Percentiles rank a stretch among this genome's conserved stretches.
Conservation (phyloP, 2,888 invertebrate species). For the Meteorus cinctellus region DNA sequence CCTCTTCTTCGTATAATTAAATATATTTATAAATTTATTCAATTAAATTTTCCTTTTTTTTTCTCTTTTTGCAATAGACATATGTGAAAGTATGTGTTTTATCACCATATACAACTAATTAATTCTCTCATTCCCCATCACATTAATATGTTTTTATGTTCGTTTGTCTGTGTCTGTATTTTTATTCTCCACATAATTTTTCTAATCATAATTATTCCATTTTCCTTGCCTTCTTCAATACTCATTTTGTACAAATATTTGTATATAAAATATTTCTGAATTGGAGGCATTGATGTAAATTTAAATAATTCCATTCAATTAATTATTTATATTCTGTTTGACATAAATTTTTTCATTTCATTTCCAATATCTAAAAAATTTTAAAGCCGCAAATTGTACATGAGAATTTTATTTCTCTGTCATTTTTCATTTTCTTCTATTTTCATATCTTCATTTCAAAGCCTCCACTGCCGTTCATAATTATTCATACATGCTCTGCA, state of each 20-base stretch:
- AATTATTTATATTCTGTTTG: not conserved
- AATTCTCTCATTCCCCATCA: not conserved
- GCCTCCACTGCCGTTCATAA: not conserved
- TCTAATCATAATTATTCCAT: too few relatives aligned
- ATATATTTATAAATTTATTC: not conserved
- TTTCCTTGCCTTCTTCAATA: slow-evolving; percentile 54
- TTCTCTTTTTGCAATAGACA: not conserved
- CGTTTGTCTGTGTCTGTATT: not conserved
- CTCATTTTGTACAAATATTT: slow-evolving; percentile 69
- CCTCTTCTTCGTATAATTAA: not conserved
- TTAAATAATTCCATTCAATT: slow-evolving; percentile 13
- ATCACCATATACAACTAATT: slow-evolving; percentile 3
- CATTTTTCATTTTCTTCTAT: too few relatives aligned
- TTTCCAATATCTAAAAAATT: not conserved
- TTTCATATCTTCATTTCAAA: too few relatives aligned
- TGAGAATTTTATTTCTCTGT: not conserved
- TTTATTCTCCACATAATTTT: slow-evolving; percentile 27
- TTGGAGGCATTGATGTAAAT: slow-evolving; percentile 52
- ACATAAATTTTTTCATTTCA: slow-evolving; percentile 1
- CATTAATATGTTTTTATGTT: not conserved
- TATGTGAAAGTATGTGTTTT: not conserved
- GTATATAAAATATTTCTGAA: slow-evolving; percentile 71
- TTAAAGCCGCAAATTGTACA: slow-evolving; percentile 10
- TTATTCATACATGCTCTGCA: not conserved
- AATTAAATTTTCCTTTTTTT: not conserved